Percentiles rank a stretch among this genome's conserved stretches.
Evolutionary conservation across 2,888 invertebrate genomes (phyloP).

Genomic region (Drosophila buzzatii): DNA sequence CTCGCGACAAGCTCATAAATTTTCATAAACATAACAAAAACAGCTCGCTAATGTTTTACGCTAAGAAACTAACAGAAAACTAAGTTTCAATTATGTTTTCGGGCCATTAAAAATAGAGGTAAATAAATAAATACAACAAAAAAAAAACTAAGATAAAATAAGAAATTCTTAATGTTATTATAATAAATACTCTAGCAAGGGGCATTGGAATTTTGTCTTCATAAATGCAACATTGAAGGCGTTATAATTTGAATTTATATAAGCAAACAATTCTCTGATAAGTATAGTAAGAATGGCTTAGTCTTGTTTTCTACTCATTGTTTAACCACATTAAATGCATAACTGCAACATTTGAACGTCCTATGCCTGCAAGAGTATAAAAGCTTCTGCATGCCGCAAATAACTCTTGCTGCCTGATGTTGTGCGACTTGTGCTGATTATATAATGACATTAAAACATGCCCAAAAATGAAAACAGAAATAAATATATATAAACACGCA

Average conservation of each 20-base stretch:
- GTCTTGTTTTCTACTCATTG: no score
- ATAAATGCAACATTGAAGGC: neutral
- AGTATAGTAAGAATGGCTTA: no score
- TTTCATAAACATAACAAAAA: constrained; percentile 66
- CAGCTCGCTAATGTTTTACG: constrained; percentile 42
- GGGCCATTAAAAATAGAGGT: constrained; percentile 18
- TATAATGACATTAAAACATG: constrained; percentile 79
- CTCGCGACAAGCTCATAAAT: constrained; percentile 76
- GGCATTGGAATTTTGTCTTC: no score
- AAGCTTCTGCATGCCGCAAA: neutral
- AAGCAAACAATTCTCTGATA: no score
- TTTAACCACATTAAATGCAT: no score
- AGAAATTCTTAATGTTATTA: constrained; percentile 46
- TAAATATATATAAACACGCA: neutral
- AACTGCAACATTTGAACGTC: no score
- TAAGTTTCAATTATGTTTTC: constrained; percentile 48
- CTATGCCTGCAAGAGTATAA: neutral
- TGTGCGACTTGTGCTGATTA: constrained; percentile 78
- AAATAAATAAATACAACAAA: neutral
- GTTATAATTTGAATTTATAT: neutral
- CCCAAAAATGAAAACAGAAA: constrained; percentile 33
- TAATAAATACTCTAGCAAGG: neutral
- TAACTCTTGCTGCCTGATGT: constrained; percentile 19
- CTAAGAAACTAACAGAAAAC: constrained; percentile 36
- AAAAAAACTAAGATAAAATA: constrained; percentile 20